Evolutionary conservation across 1,140 invertebrate species (phyloP).

Genomic region (Ruditapes philippinarum): DNA sequence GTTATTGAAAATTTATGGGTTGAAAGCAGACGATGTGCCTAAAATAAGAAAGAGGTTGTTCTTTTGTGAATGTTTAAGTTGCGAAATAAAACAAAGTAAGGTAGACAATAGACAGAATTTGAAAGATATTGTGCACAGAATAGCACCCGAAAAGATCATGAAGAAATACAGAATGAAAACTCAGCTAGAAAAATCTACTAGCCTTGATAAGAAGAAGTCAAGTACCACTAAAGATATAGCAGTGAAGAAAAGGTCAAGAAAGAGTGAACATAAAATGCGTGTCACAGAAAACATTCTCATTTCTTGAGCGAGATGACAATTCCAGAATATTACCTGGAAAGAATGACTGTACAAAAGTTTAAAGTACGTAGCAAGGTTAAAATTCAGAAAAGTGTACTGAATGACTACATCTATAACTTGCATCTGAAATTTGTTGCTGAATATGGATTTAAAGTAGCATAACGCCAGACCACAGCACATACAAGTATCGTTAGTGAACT

Average conservation of each 20-base stretch:
- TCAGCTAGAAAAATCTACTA: constrained; percentile 2
- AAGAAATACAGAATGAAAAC: constrained; percentile 35
- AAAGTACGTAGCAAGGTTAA: background rate
- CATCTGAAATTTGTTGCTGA: background rate
- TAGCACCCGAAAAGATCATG: constrained; percentile 8
- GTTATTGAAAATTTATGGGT: background rate
- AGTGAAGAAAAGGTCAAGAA: no score
- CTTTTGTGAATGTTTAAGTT: constrained; percentile 11
- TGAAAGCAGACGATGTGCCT: background rate
- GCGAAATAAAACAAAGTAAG: constrained; percentile 28
- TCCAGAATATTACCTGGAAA: background rate
- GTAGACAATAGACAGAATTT: background rate
- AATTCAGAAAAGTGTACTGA: constrained; percentile 6
- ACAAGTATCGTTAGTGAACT: background rate
- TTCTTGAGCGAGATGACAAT: constrained; percentile 10
- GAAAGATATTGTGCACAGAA: background rate
- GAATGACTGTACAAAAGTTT: no score
- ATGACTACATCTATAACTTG: constrained; percentile 31
- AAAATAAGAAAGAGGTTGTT: constrained; percentile 24
- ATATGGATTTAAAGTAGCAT: background rate
- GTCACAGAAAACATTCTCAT: background rate
- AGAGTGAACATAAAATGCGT: background rate
- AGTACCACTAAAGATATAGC: no score
- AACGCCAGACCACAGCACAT: background rate
- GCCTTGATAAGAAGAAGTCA: constrained; percentile 11